phyloP scores from a whole-genome alignment of 1,140 invertebrate species.

The Macrostomum lignano region DNA sequence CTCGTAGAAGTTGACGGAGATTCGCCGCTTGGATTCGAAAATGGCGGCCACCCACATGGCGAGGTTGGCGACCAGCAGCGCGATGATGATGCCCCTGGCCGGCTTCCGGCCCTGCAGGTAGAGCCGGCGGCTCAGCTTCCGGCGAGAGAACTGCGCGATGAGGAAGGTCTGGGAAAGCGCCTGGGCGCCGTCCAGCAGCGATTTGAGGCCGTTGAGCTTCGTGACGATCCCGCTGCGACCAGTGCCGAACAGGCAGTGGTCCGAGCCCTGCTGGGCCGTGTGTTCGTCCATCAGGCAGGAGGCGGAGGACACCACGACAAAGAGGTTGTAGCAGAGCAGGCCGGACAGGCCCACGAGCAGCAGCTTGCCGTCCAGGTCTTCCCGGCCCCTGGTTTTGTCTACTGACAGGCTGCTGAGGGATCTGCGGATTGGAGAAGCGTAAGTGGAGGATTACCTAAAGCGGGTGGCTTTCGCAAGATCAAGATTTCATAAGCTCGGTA shows the following conservation, averaged over 20 bases:
- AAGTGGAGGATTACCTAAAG: too few relatives aligned
- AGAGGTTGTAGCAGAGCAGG: background rate
- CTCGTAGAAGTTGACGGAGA: too few relatives aligned
- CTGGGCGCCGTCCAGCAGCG: constrained; percentile 3
- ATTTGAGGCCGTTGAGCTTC: background rate
- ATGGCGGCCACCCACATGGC: constrained; percentile 52
- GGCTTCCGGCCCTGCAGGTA: constrained; percentile 33
- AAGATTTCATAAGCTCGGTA: too few relatives aligned
- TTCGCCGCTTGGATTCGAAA: constrained; percentile 44
- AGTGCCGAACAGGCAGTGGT: too few relatives aligned
- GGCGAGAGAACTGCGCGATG: constrained; percentile 57
- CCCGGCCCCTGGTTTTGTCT: too few relatives aligned
- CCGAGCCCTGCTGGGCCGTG: background rate
- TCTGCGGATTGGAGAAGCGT: background rate
- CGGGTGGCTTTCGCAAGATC: too few relatives aligned
- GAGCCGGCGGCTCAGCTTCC: constrained; percentile 22
- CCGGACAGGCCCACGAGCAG: constrained; percentile 1
- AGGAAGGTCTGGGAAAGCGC: constrained; percentile 49
- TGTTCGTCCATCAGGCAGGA: background rate
- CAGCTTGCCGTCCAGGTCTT: constrained; percentile 3
- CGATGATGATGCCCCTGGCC: constrained; percentile 44
- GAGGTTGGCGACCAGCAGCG: constrained; percentile 47
- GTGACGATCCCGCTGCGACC: too few relatives aligned
- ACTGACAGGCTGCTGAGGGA: constrained; percentile 2
- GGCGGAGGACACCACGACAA: background rate